Percentiles rank a stretch among this genome's conserved stretches.
Conservation (phyloP, 2,888 invertebrate species). For the Caenorhabditis parvicauda region DNA sequence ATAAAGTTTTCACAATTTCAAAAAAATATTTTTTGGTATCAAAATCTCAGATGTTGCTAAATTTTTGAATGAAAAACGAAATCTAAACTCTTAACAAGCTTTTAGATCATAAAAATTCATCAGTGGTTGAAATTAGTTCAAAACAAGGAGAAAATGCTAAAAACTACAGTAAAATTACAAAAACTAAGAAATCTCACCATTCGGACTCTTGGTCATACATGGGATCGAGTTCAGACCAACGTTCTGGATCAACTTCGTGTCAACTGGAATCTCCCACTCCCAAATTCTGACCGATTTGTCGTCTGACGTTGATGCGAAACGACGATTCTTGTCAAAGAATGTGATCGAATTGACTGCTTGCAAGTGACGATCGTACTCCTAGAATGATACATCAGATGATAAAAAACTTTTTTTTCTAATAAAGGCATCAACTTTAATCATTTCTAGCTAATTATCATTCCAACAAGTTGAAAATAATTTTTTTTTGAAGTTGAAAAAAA, state of each 20-base stretch:
- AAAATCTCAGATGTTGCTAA: no score
- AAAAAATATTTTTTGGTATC: no score
- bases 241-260: slow-evolving; percentile 99
- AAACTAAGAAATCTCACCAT: slow-evolving; percentile 68
- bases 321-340: slow-evolving; percentile 94
- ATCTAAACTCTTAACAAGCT: no score
- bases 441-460: no score
- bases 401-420: not conserved
- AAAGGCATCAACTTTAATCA: not conserved
- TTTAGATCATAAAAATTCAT: no score
- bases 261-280: slow-evolving; percentile 90
- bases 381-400: slow-evolving; percentile 63
- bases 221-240: slow-evolving; percentile 99
- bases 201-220: slow-evolving; percentile 87
- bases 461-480: no score
- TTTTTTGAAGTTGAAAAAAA: no score
- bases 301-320: slow-evolving; percentile 97
- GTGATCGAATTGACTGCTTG: slow-evolving; percentile 98
- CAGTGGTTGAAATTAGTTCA: no score
- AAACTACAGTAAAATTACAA: no score
- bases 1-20: no score
- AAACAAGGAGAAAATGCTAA: no score
- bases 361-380: slow-evolving; percentile 96
- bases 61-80: no score
- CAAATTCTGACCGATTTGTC: slow-evolving; percentile 97